Conservation (phyloP, 1,140 invertebrate species). For the Zaprionus nigranus region DNA sequence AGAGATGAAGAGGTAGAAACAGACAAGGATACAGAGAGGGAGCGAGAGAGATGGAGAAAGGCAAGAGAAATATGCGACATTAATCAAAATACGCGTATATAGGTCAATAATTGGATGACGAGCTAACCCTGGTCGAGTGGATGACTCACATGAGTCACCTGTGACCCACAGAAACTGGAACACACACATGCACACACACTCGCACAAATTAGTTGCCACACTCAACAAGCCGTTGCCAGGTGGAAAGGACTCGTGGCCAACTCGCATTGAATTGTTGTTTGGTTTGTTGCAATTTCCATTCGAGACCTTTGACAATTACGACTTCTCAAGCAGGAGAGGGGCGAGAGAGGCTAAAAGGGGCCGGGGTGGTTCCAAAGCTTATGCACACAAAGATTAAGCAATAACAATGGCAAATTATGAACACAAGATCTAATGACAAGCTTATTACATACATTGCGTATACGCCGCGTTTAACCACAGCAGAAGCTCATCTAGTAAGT, state of each 20-base stretch:
- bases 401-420: slow-evolving; percentile 61
- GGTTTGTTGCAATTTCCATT: slow-evolving; percentile 38
- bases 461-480: slow-evolving; percentile 45
- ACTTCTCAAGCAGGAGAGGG: background rate
- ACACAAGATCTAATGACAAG: slow-evolving; percentile 52
- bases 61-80: slow-evolving; percentile 2
- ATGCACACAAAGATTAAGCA: slow-evolving; percentile 49
- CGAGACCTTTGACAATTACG: slow-evolving; percentile 29
- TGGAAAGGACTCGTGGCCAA: slow-evolving; percentile 1
- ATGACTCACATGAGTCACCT: slow-evolving; percentile 16
- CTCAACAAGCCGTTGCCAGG: background rate
- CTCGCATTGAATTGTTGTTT: slow-evolving; percentile 13
- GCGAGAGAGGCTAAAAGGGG: background rate
- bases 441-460: slow-evolving; percentile 59
- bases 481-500: slow-evolving; percentile 4
- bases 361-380: background rate
- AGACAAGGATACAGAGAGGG: slow-evolving; percentile 8
- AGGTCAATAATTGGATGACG: slow-evolving; percentile 33
- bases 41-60: background rate
- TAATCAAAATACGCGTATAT: slow-evolving; percentile 30
- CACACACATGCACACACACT: background rate
- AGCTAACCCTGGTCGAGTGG: background rate
- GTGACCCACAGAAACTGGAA: slow-evolving; percentile 7
- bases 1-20: background rate
- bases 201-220: background rate